Evolutionary conservation across 2,113 vertebrate genomes (phyloP), one percentile per base, ranked within the genome.

Genomic region (Callopanchax toddi): DNA sequence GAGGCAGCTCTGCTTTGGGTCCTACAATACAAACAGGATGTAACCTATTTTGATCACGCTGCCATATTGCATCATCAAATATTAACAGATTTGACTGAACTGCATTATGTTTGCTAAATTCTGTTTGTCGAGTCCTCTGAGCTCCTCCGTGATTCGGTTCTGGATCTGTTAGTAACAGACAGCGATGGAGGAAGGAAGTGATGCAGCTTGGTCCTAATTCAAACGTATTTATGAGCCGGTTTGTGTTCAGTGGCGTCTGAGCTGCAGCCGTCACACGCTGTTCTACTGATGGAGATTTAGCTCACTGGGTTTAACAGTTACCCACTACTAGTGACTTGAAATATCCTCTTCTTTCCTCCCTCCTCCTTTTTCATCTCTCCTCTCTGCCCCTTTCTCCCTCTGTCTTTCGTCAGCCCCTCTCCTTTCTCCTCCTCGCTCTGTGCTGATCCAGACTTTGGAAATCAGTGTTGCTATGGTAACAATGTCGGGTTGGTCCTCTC

Each of bases 31-130:
- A 86, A 87, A 90, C 87, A 84, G 89, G 87, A 87, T 91, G 83
- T 89, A 91, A 90, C 89, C 89, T 88, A 91, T 91, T 92, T 92
- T 87, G 83, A 89, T 89, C 85, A 78, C 58, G 58, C 71, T 86
- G 89, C 87, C 91, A 92, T 93, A 93, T 91, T 92, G 92, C 86
- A 85, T 88, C 86, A 89, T 93, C 50, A 92, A 92, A 90, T 92
- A 92, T 93, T 92, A 89, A 92, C 60, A 66, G 53, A 61, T 56
- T 52, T 73, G 72, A 70, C 86, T 78, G 79, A 74, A 70, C 74
- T 75, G 76, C 85, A 86, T 91, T 88, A 84, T 87, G 81, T 84
- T 66, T 83, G 76, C 79, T 83, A 76, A 89, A 82, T 76, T 74
- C 77, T 85, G 78, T 84, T 86, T 76, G 76, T 54, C 68, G 76